A percentile compares a stretch with the other conserved stretches of the same genome.
phyloP scores from a whole-genome alignment of 2,888 invertebrate species.

The Sarcophaga caerulescens region DNA sequence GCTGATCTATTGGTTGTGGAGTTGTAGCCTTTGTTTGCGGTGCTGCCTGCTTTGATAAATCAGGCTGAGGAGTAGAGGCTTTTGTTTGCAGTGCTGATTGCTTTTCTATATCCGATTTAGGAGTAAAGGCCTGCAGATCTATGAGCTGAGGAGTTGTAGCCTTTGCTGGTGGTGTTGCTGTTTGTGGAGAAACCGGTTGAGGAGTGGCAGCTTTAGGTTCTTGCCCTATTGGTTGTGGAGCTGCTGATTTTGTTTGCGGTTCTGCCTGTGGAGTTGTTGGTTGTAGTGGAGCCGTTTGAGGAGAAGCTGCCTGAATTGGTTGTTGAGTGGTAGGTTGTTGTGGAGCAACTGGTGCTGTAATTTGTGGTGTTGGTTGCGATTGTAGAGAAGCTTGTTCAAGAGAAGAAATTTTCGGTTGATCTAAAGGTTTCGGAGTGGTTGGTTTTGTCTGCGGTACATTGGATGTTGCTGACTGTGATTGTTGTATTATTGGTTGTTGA shows the following conservation, averaged over 20 bases:
- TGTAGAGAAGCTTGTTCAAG: background rate
- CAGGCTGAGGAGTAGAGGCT: background rate
- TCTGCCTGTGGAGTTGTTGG: background rate
- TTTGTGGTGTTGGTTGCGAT: too few relatives aligned
- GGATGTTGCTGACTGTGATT: background rate
- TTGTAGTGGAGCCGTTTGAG: constrained; percentile 54
- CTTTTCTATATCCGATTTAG: constrained; percentile 33
- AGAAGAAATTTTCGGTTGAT: background rate
- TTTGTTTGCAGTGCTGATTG: constrained; percentile 33
- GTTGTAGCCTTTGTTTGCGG: constrained; percentile 1
- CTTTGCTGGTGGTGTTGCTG: constrained; percentile 9
- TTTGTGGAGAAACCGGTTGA: background rate
- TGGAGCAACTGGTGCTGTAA: background rate
- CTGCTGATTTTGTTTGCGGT: background rate
- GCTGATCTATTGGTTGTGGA: background rate
- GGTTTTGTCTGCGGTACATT: background rate
- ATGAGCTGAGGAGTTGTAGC: background rate
- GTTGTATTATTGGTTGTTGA: background rate
- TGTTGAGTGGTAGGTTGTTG: background rate
- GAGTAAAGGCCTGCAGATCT: constrained; percentile 33
- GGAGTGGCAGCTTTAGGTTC: background rate
- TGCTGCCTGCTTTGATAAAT: background rate
- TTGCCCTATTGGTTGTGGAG: background rate
- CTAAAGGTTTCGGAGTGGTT: background rate
- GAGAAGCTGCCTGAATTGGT: constrained; percentile 24